Percentiles rank a stretch among this genome's conserved stretches.
Evolutionary conservation across 2,888 invertebrate genomes (phyloP).

Genomic region (Sphecodes monilicornis): DNA sequence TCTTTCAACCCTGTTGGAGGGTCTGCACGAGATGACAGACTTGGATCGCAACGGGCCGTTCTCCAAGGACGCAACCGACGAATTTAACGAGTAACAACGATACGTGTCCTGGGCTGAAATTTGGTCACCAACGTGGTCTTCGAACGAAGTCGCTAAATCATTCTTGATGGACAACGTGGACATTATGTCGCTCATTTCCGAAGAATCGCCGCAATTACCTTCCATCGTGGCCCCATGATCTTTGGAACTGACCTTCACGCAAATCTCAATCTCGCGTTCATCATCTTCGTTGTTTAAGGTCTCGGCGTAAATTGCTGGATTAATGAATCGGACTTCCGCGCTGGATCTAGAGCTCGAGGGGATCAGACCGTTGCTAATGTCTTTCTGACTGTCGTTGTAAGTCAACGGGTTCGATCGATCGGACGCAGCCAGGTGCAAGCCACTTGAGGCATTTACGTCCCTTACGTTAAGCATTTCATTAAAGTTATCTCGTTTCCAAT

Average conservation of each 20-base stretch:
- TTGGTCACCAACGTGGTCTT: constrained; percentile 53
- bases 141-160: constrained; percentile 22
- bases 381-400: not conserved
- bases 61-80: constrained; percentile 59
- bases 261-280: constrained; percentile 54
- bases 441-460: not conserved
- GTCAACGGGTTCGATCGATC: constrained; percentile 15
- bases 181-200: constrained; percentile 59
- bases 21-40: constrained; percentile 59
- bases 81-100: constrained; percentile 71
- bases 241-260: constrained; percentile 44
- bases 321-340: constrained; percentile 85
- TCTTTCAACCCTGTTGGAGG: constrained; percentile 59
- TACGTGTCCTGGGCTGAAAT: constrained; percentile 67
- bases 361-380: constrained; percentile 28
- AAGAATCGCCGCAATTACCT: constrained; percentile 76
- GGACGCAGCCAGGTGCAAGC: not conserved
- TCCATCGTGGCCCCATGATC: constrained; percentile 32
- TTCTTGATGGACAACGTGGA: constrained; percentile 50
- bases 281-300: constrained; percentile 84
- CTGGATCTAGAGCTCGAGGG: constrained; percentile 56
- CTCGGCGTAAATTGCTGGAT: constrained; percentile 88
- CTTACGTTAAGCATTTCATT: constrained; percentile 12
- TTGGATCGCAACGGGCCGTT: constrained; percentile 41
- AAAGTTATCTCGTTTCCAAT: constrained; percentile 55